A percentile compares a stretch with the other conserved stretches of the same genome.
These are phyloP conservation scores for Arnoldichthys spilopterus DNA, from an alignment of 2,797 vertebrate species.

Conservation along the genomic window DNA sequence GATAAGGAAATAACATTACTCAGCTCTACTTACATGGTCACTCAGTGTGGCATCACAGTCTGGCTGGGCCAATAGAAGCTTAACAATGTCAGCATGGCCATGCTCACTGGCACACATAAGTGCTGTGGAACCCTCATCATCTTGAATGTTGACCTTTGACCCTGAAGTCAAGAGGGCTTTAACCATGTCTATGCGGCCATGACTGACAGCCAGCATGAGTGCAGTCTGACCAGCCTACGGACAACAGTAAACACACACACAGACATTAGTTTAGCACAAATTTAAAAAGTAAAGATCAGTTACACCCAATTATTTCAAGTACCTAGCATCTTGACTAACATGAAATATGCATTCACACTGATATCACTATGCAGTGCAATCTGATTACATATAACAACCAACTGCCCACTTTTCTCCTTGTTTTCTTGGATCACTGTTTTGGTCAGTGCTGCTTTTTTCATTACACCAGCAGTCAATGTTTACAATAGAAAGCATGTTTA, in stretches of 20 bases:
- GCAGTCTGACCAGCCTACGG: conserved; percentile 94
- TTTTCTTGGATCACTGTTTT: too few relatives aligned
- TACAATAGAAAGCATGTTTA: too few relatives aligned
- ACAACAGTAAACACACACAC: background rate
- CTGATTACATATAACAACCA: too few relatives aligned
- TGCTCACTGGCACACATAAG: conserved; percentile 98
- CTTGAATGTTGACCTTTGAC: conserved; percentile 92
- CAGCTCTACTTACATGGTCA: conserved; percentile 83
- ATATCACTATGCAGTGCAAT: too few relatives aligned
- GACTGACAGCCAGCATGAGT: conserved; percentile 96
- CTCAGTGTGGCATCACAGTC: conserved; percentile 88
- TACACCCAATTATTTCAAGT: too few relatives aligned
- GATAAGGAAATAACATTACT: too few relatives aligned
- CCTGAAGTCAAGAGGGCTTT: conserved; percentile 88
- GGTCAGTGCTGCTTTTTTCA: too few relatives aligned
- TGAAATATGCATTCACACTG: too few relatives aligned
- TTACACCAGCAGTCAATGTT: too few relatives aligned
- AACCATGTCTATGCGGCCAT: conserved; percentile 94
- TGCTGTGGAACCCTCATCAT: conserved; percentile 95
- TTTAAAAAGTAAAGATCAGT: background rate
- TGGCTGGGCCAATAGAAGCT: conserved; percentile 87
- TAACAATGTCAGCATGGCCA: conserved; percentile 91
- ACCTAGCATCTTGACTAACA: too few relatives aligned
- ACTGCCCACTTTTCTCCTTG: too few relatives aligned
- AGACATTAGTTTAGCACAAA: background rate